Conservation (phyloP, 2,797 vertebrate genomes). For the Spinus olivaceus region DNA sequence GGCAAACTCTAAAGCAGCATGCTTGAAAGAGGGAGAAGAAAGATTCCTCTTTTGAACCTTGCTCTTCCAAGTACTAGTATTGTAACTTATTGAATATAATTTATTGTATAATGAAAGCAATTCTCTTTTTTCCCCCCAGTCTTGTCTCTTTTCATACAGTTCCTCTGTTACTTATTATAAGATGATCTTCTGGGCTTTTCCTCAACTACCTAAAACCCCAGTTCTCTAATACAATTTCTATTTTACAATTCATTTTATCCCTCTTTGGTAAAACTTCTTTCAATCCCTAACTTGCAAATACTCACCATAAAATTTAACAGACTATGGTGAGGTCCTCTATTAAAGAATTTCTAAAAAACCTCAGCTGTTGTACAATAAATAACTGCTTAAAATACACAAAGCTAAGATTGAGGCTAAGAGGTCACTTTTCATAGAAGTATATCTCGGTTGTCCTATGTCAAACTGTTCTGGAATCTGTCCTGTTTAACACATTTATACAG, state of each 20-base stretch:
- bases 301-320: neutral
- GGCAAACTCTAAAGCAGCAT: conserved; percentile 20
- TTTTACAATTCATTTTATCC: neutral
- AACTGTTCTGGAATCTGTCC: neutral
- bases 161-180: neutral
- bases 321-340: neutral
- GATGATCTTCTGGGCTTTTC: neutral
- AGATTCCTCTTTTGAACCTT: neutral
- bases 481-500: neutral
- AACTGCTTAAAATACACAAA: neutral
- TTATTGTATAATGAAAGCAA: conserved; percentile 25
- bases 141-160: neutral
- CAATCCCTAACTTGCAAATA: neutral
- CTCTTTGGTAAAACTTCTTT: neutral
- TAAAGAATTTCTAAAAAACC: neutral
- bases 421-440: neutral
- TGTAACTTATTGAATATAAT: neutral
- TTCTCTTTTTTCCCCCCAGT: neutral
- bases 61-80: conserved; percentile 3
- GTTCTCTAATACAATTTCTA: neutral
- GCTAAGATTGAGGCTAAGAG: neutral
- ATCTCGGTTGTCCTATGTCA: neutral
- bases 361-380: neutral
- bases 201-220: neutral
- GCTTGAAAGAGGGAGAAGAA: neutral